Evolutionary conservation across 2,113 vertebrate genomes (phyloP).

Genomic region (Hippolais icterina): DNA sequence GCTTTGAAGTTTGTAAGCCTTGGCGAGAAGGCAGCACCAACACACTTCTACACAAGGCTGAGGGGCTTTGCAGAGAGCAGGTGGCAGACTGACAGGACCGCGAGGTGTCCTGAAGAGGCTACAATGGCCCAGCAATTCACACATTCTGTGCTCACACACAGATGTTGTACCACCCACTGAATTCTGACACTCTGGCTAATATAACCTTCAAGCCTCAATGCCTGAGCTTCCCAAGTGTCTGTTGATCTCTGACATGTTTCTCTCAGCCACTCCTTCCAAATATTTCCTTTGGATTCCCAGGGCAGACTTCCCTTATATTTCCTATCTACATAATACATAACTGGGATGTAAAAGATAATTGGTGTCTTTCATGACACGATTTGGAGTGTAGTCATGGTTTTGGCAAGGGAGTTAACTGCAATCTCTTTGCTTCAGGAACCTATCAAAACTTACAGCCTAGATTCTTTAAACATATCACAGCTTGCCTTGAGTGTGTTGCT

Average conservation of each 20-base stretch:
- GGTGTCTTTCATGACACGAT: accelerated
- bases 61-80: conserved; percentile 9
- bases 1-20: conserved; percentile 42
- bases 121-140: not conserved
- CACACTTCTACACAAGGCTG: not conserved
- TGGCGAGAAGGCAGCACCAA: not conserved
- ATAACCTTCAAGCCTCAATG: not conserved
- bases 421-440: not conserved
- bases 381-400: not conserved
- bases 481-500: not conserved
- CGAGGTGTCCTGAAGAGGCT: not conserved
- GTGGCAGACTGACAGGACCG: conserved; percentile 1
- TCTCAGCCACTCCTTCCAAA: not conserved
- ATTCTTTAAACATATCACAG: not conserved
- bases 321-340: not conserved
- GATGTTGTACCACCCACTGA: not conserved
- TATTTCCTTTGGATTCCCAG: not conserved
- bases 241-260: not conserved
- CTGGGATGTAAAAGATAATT: not conserved
- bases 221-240: not conserved
- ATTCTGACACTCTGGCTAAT: not conserved
- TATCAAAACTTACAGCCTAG: not conserved
- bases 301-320: not conserved
- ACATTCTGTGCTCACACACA: not conserved
- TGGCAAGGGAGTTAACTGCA: not conserved